phyloP scores from a whole-genome alignment of 2,797 vertebrate genomes.

The Nannoperca australis region DNA sequence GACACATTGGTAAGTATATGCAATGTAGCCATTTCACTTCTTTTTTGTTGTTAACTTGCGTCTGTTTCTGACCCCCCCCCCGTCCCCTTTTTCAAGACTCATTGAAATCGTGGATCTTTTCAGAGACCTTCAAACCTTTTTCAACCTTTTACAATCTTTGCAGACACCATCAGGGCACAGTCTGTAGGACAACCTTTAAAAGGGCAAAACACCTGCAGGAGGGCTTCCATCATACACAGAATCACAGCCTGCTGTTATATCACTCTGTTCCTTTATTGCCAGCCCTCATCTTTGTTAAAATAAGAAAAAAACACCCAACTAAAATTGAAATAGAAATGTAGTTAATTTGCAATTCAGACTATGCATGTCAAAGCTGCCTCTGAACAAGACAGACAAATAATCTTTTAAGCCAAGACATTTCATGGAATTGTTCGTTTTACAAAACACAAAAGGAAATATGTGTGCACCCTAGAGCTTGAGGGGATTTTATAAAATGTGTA shows the following conservation, averaged over 20 bases:
- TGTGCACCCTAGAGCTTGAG: neutral
- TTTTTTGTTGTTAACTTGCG: no score
- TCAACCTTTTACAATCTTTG: constrained; percentile 42
- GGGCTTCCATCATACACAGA: constrained; percentile 29
- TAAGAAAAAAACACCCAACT: neutral
- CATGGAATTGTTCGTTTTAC: neutral
- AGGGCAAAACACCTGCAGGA: constrained; percentile 47
- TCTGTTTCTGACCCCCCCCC: neutral
- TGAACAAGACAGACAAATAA: constrained; percentile 5
- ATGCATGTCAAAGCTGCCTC: constrained; percentile 1
- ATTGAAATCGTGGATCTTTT: constrained; percentile 22
- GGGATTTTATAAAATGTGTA: constrained; percentile 20
- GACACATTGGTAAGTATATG: neutral
- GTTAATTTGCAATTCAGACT: constrained; percentile 24
- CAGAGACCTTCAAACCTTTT: constrained; percentile 26
- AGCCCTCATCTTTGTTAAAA: neutral
- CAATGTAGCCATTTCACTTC: neutral
- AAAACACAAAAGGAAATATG: constrained; percentile 10
- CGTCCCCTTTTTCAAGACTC: neutral
- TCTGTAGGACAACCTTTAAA: constrained; percentile 45
- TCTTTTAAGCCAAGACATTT: constrained; percentile 11
- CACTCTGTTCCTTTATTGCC: neutral
- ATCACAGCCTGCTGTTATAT: constrained; percentile 21
- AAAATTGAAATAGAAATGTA: neutral
- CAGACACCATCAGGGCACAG: constrained; percentile 22